Evolutionary conservation across 2,888 invertebrate genomes (phyloP).

Genomic region (Tanypteryx hageni): DNA sequence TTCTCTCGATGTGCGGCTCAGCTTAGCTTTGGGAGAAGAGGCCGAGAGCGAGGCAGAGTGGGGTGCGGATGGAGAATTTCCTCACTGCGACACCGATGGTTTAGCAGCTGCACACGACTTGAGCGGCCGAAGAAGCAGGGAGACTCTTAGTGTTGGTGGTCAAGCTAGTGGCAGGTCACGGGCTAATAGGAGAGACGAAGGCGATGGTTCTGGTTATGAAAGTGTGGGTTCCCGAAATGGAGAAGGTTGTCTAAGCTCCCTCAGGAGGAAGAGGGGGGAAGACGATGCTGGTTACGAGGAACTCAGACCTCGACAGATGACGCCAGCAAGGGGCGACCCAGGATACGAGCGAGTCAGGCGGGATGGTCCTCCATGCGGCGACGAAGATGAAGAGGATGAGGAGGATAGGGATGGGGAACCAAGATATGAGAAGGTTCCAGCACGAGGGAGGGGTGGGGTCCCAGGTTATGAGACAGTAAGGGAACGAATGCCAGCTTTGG

Average conservation of each 20-base stretch:
- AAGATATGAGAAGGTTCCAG: conserved; percentile 57
- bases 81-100: not conserved
- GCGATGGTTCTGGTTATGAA: conserved; percentile 54
- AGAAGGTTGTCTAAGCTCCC: not conserved
- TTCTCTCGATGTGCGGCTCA: conserved; percentile 38
- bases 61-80: conserved; percentile 29
- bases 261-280: conserved; percentile 16
- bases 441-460: conserved; percentile 26
- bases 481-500: not conserved
- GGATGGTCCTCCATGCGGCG: not conserved
- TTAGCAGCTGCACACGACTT: not conserved
- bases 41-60: conserved; percentile 36
- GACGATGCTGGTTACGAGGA: conserved; percentile 49
- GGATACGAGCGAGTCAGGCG: conserved; percentile 48
- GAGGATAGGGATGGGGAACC: conserved; percentile 54
- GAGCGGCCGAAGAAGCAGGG: not conserved
- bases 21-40: conserved; percentile 36
- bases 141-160: not conserved
- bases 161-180: not conserved
- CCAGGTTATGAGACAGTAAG: conserved; percentile 50
- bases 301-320: not conserved
- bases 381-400: conserved; percentile 51
- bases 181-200: not conserved
- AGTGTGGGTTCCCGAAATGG: conserved; percentile 42
- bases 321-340: not conserved